Percentiles rank a stretch among this genome's conserved stretches.
phyloP scores from a whole-genome alignment of 64 coral and sea anemone genomes.

The Montipora capricornis region DNA sequence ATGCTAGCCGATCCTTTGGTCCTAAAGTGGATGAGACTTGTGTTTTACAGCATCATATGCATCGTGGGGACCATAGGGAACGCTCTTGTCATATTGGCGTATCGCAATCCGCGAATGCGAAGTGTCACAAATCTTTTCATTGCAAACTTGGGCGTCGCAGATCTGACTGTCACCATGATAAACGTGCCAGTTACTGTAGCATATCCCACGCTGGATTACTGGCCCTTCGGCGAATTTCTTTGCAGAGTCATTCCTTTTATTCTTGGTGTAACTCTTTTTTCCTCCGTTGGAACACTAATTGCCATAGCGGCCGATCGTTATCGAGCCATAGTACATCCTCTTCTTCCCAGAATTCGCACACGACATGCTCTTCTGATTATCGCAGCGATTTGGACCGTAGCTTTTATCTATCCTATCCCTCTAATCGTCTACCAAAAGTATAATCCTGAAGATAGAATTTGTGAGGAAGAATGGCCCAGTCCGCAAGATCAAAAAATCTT shows the following conservation, averaged over 20 bases:
- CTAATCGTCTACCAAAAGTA: conserved; percentile 43
- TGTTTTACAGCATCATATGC: conserved; percentile 14
- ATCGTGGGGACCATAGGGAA: conserved; percentile 70
- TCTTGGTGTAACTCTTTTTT: conserved; percentile 71
- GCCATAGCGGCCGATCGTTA: conserved; percentile 83
- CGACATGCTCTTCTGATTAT: conserved; percentile 73
- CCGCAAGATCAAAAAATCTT: neutral
- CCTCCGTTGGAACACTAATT: conserved; percentile 78
- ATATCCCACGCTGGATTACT: conserved; percentile 30
- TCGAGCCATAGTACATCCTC: conserved; percentile 86
- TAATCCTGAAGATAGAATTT: neutral
- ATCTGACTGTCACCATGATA: conserved; percentile 77
- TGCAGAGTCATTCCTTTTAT: conserved; percentile 78
- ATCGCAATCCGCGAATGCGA: conserved; percentile 86
- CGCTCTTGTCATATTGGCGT: conserved; percentile 78
- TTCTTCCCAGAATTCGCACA: conserved; percentile 71
- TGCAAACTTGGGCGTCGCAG: conserved; percentile 88
- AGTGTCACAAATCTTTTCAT: conserved; percentile 92
- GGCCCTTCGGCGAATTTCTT: conserved; percentile 83
- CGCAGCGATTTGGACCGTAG: conserved; percentile 71
- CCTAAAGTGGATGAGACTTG: neutral
- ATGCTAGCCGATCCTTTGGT: neutral
- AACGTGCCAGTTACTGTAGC: conserved; percentile 71
- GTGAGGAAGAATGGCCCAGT: conserved; percentile 68
- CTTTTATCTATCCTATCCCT: conserved; percentile 60